Evolutionary conservation across 2,113 vertebrate species (phyloP), one percentile per base, ranked within the genome.

Genomic region (Myotis lucifugus): DNA sequence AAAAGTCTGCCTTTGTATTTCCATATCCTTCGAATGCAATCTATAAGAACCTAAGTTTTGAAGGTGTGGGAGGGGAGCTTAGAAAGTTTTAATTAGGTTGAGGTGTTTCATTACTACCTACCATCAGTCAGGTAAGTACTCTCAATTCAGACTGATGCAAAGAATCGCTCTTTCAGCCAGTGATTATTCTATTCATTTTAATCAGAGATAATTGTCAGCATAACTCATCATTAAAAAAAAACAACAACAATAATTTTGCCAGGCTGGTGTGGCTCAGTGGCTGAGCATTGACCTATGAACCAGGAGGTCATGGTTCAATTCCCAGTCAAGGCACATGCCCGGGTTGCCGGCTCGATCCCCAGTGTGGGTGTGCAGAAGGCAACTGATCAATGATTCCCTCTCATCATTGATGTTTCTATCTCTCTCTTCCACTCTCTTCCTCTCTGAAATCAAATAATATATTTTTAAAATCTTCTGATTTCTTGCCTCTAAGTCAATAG

Each of bases 21-120:
- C 95, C 78, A 96, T 46, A 95, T 2, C 95, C 46, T 96, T 94
- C 95, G 96, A 97, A 97, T 97, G 92, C 96, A 93, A 94, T 88
- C 25, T 86, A 61, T 69, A 59, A 94, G 92, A 93, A 88, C 40
- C 50, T 50, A 66, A 84, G 59, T 61, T 92, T 92, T 56, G 82
- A 95, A 69, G 59, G 86, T 34, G 13, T 0, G 2, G 0, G 25
- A 56, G 69, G 52, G 34, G 34, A 70, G 14, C 52, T 93, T n/a
- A 77, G 85, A 72, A 88, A 94, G 90, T 97, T 97, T 96, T 96
- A 95, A 96, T 96, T 78, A 95, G 40, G 25, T 23, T 92, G 56
- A 96, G 91, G 42, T 61, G 40, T 37, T 94, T 95, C 86, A 59
- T 78, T 85, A 84, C 34, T 64, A 37, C 18, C 64, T 91, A 78